Percentiles rank a stretch among this genome's conserved stretches.
These are phyloP conservation scores for Drosophila lini DNA, from an alignment of 1,140 invertebrate species.

Conservation along the genomic window DNA sequence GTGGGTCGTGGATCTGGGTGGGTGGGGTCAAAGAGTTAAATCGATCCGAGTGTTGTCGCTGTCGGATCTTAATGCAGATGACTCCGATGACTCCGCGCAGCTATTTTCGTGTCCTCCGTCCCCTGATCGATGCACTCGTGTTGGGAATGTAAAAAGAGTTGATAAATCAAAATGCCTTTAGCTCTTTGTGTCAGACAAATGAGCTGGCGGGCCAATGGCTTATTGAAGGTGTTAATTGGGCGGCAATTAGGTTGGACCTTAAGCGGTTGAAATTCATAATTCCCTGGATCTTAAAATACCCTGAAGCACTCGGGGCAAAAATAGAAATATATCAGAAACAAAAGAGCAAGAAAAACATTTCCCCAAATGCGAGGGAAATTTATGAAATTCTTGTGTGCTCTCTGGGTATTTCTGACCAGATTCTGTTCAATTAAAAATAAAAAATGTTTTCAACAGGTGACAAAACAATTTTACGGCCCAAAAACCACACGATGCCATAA, in stretches of 20 bases:
- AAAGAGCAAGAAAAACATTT: constrained; percentile 21
- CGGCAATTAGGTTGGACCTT: constrained; percentile 49
- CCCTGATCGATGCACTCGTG: constrained; percentile 68
- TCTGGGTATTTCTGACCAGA: constrained; percentile 20
- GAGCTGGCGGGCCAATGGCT: constrained; percentile 16
- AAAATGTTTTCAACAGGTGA: constrained; percentile 79
- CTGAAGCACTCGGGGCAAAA: constrained; percentile 5
- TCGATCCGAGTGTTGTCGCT: constrained; percentile 72
- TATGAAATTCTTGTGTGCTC: constrained; percentile 55
- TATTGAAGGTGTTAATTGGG: constrained; percentile 72
- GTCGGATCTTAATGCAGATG: constrained; percentile 70
- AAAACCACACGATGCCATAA: constrained; percentile 56
- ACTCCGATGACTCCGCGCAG: constrained; percentile 55
- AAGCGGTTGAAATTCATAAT: constrained; percentile 53
- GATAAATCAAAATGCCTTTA: constrained; percentile 77
- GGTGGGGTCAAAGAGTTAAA: constrained; percentile 80
- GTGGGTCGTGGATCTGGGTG: constrained; percentile 24
- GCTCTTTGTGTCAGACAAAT: constrained; percentile 59
- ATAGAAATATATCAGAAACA: constrained; percentile 3
- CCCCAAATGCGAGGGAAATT: constrained; percentile 22
- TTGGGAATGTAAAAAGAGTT: constrained; percentile 80
- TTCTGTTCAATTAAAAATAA: constrained; percentile 68
- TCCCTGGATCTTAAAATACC: constrained; percentile 34
- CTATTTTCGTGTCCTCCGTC: constrained; percentile 50
- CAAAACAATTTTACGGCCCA: constrained; percentile 67